A percentile compares a stretch with the other conserved stretches of the same genome.
phyloP scores from a whole-genome alignment of 2,113 vertebrate species.

The Choloepus hoffmanni region DNA sequence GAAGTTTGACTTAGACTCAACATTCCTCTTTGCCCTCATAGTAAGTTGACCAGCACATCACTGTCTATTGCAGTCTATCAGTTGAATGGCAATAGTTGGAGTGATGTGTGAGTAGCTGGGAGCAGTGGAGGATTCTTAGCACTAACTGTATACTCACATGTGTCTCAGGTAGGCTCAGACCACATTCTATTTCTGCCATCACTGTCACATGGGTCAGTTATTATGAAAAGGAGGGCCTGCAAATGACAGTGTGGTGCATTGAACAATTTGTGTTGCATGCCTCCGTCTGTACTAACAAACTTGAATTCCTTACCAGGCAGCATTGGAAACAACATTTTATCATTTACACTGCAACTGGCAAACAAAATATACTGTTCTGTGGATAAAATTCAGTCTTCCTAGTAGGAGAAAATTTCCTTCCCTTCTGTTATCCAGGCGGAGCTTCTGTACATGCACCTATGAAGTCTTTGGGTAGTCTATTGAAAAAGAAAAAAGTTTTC shows the following conservation, averaged over 20 bases:
- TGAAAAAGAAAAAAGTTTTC: constrained; percentile 47
- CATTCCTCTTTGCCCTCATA: not conserved
- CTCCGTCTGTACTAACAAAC: constrained; percentile 42
- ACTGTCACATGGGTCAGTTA: not conserved
- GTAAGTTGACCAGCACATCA: not conserved
- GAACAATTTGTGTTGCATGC: not conserved
- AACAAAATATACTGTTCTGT: constrained; percentile 29
- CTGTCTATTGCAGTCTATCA: not conserved
- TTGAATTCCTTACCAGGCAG: not conserved
- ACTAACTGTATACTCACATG: not conserved
- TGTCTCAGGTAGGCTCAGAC: not conserved
- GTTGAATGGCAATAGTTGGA: not conserved
- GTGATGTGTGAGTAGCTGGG: constrained; percentile 24
- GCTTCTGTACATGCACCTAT: not conserved
- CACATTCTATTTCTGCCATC: not conserved
- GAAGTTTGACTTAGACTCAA: constrained; percentile 21
- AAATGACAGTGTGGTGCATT: not conserved
- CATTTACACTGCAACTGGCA: constrained; percentile 32
- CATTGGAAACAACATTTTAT: constrained; percentile 20
- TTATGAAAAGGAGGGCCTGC: constrained; percentile 35
- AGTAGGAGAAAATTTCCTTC: constrained; percentile 18
- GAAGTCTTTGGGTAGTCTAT: constrained; percentile 49
- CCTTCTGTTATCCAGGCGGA: constrained; percentile 55
- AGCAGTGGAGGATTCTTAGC: not conserved
- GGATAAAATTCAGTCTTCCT: constrained; percentile 27